Percentiles rank a stretch among this genome's conserved stretches.
These are phyloP conservation scores for Drosophila gunungcola DNA, from an alignment of 1,140 invertebrate species.

Conservation along the genomic window DNA sequence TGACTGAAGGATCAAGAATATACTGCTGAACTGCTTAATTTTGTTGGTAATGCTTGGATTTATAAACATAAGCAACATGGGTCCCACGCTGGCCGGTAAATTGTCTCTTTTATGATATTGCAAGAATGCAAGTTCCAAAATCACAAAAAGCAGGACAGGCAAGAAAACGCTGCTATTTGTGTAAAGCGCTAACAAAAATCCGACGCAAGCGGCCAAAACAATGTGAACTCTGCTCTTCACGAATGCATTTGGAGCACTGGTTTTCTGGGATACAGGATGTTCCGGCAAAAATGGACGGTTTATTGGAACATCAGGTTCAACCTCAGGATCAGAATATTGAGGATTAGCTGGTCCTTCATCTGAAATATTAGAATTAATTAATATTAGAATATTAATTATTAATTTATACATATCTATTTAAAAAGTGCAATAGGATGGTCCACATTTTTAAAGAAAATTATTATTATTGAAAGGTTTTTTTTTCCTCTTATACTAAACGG, in stretches of 20 bases:
- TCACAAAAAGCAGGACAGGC: constrained; percentile 23
- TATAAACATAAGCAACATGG: constrained; percentile 21
- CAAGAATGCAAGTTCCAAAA: constrained; percentile 16
- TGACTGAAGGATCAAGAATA: constrained; percentile 28
- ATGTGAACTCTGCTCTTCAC: constrained; percentile 22
- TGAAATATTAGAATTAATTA: background rate
- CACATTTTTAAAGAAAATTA: no score
- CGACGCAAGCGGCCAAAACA: constrained; percentile 18
- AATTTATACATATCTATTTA: background rate
- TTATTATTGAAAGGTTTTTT: no score
- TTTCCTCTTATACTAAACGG: no score
- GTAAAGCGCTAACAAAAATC: constrained; percentile 18
- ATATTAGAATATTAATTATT: background rate
- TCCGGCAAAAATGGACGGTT: constrained; percentile 21
- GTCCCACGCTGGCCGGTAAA: constrained; percentile 11
- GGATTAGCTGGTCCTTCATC: background rate
- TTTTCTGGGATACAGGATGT: background rate
- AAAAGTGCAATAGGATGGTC: no score
- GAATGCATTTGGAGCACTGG: background rate
- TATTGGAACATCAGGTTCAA: constrained; percentile 27
- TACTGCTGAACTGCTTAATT: constrained; percentile 36
- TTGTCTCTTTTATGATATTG: constrained; percentile 12
- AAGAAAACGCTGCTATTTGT: constrained; percentile 29
- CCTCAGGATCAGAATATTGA: constrained; percentile 32
- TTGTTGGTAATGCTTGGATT: constrained; percentile 19